A percentile compares a stretch with the other conserved stretches of the same genome.
Conservation (phyloP, 2,113 vertebrate genomes). For the Conger conger region DNA sequence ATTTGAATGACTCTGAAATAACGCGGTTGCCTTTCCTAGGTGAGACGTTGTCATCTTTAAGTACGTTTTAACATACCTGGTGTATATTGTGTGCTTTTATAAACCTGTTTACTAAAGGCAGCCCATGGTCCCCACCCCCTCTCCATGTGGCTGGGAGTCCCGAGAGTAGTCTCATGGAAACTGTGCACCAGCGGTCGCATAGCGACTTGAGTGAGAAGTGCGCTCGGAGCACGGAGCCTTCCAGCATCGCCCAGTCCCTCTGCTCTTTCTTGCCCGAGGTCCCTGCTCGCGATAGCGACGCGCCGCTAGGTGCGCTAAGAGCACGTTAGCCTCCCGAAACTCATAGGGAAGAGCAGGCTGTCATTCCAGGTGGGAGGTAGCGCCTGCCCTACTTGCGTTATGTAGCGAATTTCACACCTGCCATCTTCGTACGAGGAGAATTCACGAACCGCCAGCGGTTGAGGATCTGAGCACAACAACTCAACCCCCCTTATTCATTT, state of each 20-base stretch:
- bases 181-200: neutral
- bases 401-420: slow-evolving; percentile 8
- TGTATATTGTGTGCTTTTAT: neutral
- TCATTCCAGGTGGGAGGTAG: neutral
- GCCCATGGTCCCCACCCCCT: too few relatives aligned
- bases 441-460: neutral
- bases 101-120: neutral
- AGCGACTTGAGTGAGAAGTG: neutral
- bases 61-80: neutral
- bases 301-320: neutral
- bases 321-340: neutral
- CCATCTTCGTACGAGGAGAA: slow-evolving; percentile 2
- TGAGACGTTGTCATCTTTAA: neutral
- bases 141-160: neutral
- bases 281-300: neutral
- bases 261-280: neutral
- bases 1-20: neutral
- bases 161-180: neutral
- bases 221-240: neutral
- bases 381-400: slow-evolving; percentile 6
- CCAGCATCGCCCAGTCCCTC: neutral
- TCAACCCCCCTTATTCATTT: neutral
- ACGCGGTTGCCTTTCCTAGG: neutral
- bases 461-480: neutral
- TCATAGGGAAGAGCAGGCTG: too few relatives aligned